Evolutionary conservation across 2,113 vertebrate species (phyloP).

Genomic region (Hystrix cristata): DNA sequence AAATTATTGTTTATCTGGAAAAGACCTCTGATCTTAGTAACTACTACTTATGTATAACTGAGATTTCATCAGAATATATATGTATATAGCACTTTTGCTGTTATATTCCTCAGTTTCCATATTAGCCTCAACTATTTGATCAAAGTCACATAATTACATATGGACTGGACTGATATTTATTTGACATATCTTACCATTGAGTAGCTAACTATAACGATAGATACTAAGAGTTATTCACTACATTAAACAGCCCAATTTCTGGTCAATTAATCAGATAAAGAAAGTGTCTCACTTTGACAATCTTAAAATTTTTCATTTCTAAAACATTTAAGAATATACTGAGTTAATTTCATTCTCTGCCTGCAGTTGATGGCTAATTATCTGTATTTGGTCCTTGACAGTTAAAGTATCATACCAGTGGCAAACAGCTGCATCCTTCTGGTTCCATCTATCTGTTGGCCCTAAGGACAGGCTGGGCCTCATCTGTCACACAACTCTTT

Average conservation of each 20-base stretch:
- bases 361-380: not conserved
- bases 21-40: not conserved
- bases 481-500: not conserved
- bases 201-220: not conserved
- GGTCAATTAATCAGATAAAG: constrained; percentile 7
- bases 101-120: not conserved
- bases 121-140: not conserved
- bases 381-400: not conserved
- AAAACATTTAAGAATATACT: not conserved
- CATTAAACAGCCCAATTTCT: constrained; percentile 13
- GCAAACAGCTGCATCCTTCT: not conserved
- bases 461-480: not conserved
- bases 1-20: not conserved
- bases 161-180: not conserved
- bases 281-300: constrained; percentile 22
- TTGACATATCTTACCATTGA: not conserved
- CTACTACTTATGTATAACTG: not conserved
- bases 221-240: not conserved
- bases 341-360: not conserved
- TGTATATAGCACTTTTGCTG: not conserved
- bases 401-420: too few relatives aligned
- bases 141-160: not conserved
- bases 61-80: not conserved
- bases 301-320: not conserved
- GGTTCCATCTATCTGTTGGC: not conserved